Evolutionary conservation across 92 coral and sea anemone species (phyloP), one percentile per base, ranked within the genome.

Genomic region (Heteractis magnifica): DNA sequence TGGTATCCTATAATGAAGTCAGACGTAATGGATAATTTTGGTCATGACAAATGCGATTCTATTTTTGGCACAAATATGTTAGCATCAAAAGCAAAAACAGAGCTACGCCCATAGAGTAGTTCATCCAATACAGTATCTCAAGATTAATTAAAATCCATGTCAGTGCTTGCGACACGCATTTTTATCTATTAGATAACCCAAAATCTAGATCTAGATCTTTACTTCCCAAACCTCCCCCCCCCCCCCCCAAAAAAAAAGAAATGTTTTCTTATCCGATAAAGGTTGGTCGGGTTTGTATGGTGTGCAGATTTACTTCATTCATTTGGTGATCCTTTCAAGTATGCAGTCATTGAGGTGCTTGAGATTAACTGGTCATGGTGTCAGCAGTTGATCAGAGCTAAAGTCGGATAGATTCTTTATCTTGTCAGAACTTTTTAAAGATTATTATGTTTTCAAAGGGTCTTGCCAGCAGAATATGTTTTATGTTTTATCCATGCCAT

Each of bases 301-400:
- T 34, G 2, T 34, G 44, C 44, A 34, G 7, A 23, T 62, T 62
- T 16, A 62, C 20, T 62, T 4, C 0, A 5, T 5, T 62, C 26
- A n/a, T 4, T 62, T 34, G 19, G 26, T 10, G 70, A 62, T 23
- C 10, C n/a, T 5, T 18, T 23, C 70, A 62, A 4, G 23, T 23
- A 23, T 9, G 23, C 12, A 62, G 23, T 62, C 7, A 62, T 23
- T 62, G 4, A 23, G 12, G 26, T 62, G 19, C 70, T n/a, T 62
- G 70, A 62, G 70, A 23, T 62, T 62, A 62, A 62, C 70, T 62
- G 70, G 70, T 62, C 70, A 62, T 62, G 64, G 26, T 62, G 70
- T 62, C 70, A 62, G 70, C 70, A 23, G 70, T 62, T 62, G 26
- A 5, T 62, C 70, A 62, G 6, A 62, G 70, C 70, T 62, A 62